Evolutionary conservation across 2,797 vertebrate species (phyloP).

Genomic region (Coranthus polyacanthus): DNA sequence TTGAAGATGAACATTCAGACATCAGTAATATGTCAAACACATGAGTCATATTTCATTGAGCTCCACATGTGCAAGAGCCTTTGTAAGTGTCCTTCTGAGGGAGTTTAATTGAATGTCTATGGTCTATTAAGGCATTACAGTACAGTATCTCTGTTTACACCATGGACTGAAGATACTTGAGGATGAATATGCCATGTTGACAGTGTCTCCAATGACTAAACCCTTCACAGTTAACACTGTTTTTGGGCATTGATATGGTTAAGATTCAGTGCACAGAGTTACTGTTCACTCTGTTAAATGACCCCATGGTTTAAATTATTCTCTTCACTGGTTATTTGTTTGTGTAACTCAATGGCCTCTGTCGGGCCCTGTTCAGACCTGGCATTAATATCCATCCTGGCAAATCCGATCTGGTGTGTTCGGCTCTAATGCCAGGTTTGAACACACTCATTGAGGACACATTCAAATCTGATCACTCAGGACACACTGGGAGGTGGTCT

Average conservation of each 20-base stretch:
- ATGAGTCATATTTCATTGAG: constrained; percentile 39
- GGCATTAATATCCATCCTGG: too few relatives aligned
- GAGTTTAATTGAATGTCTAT: constrained; percentile 63
- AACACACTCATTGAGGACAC: too few relatives aligned
- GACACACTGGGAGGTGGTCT: too few relatives aligned
- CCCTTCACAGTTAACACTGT: constrained; percentile 37
- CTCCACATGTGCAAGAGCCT: constrained; percentile 23
- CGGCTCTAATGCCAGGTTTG: too few relatives aligned
- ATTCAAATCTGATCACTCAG: too few relatives aligned
- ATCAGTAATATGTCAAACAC: constrained; percentile 52
- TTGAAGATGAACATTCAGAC: constrained; percentile 53
- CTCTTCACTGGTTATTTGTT: constrained; percentile 29
- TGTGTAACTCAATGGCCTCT: not conserved
- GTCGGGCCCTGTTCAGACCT: too few relatives aligned
- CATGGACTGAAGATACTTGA: constrained; percentile 60
- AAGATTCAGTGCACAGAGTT: constrained; percentile 26
- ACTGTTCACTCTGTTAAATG: constrained; percentile 29
- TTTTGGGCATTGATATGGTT: constrained; percentile 39
- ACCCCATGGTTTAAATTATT: constrained; percentile 35
- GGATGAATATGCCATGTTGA: constrained; percentile 61
- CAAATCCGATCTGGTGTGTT: too few relatives aligned
- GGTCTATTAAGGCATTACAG: constrained; percentile 82
- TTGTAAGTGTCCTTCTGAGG: too few relatives aligned
- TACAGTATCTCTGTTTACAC: constrained; percentile 71
- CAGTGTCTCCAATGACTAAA: constrained; percentile 29